These are phyloP conservation scores for Nothocercus nigrocapillus DNA, from an alignment of 2,113 vertebrate genomes.

Conservation along the genomic window DNA sequence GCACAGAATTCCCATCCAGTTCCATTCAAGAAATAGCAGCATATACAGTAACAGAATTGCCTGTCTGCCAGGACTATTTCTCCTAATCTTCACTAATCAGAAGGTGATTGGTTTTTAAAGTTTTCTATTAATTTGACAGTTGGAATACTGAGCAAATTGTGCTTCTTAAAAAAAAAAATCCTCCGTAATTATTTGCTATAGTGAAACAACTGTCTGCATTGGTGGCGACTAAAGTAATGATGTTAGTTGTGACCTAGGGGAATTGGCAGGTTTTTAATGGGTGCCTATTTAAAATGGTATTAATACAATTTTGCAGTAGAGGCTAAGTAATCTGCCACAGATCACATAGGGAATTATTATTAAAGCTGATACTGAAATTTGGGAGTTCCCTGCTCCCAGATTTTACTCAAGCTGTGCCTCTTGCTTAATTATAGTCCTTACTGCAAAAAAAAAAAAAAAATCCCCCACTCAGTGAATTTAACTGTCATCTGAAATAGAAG, in stretches of 20 bases:
- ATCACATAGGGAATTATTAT: neutral
- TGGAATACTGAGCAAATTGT: neutral
- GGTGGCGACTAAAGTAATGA: neutral
- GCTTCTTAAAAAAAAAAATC: neutral
- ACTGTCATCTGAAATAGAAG: neutral
- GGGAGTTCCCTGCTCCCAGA: neutral
- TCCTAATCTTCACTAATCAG: neutral
- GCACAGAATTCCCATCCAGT: neutral
- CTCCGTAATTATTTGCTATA: neutral
- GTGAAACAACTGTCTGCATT: neutral
- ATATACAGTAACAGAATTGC: accelerated
- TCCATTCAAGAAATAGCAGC: neutral
- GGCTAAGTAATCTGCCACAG: neutral
- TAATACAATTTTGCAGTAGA: neutral
- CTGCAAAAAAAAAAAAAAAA: neutral
- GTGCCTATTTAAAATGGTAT: neutral
- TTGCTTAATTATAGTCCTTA: neutral
- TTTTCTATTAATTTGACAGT: neutral
- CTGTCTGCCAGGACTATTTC: neutral
- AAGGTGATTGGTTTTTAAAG: too few relatives aligned
- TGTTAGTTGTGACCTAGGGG: neutral
- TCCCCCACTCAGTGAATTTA: neutral
- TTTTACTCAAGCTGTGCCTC: neutral
- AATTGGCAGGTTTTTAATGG: neutral
- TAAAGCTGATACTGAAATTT: neutral